These are phyloP conservation scores for Monomorium pharaonis DNA, from an alignment of 1,140 invertebrate species.

Conservation along the genomic window DNA sequence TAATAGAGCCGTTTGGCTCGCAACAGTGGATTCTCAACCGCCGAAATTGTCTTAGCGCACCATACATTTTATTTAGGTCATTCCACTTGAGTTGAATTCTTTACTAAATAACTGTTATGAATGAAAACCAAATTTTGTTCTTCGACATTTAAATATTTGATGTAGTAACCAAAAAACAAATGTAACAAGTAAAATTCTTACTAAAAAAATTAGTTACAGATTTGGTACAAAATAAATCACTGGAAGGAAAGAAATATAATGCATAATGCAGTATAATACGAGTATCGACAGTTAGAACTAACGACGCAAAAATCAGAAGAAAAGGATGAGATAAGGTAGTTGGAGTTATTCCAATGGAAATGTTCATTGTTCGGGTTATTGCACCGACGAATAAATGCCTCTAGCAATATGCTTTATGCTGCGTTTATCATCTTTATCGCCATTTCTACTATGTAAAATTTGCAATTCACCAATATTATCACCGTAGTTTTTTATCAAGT, in stretches of 20 bases:
- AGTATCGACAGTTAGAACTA: constrained; percentile 37
- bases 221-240: background rate
- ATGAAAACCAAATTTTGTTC: background rate
- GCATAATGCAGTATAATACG: background rate
- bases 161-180: background rate
- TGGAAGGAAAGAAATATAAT: background rate
- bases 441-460: constrained; percentile 58
- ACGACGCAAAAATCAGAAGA: constrained; percentile 18
- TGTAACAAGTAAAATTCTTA: background rate
- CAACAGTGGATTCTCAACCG: constrained; percentile 77
- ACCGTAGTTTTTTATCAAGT: constrained; percentile 8
- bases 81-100: constrained; percentile 61
- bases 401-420: constrained; percentile 70
- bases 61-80: constrained; percentile 75
- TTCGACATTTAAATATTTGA: background rate
- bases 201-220: background rate
- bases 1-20: constrained; percentile 76
- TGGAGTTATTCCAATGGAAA: constrained; percentile 77
- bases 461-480: constrained; percentile 65
- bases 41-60: constrained; percentile 69
- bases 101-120: background rate
- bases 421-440: constrained; percentile 72
- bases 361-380: constrained; percentile 78
- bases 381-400: constrained; percentile 70
- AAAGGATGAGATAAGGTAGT: constrained; percentile 49